These are phyloP conservation scores for Rhynchonycteris naso DNA, from an alignment of 2,797 vertebrate genomes.

Conservation along the genomic window DNA sequence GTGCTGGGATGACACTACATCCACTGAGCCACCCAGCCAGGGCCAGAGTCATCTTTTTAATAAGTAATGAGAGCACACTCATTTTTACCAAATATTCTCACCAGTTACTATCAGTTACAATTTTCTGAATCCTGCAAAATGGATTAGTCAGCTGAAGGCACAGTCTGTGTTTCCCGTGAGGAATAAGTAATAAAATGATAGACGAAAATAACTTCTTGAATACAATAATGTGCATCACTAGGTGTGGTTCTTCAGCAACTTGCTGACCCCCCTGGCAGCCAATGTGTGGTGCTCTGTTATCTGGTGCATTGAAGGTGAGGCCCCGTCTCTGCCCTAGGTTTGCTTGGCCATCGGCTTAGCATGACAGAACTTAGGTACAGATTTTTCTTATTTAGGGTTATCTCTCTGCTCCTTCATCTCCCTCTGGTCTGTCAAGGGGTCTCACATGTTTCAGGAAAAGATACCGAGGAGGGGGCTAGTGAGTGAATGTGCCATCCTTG, in stretches of 20 bases:
- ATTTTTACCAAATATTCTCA: background rate
- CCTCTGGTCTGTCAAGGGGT: background rate
- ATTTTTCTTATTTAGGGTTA: background rate
- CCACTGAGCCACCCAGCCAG: no score
- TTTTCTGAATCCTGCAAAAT: background rate
- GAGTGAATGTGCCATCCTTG: background rate
- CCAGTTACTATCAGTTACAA: background rate
- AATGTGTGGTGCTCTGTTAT: rapidly evolving
- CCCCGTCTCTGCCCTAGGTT: rapidly evolving
- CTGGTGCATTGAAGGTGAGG: rapidly evolving
- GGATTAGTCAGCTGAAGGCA: background rate
- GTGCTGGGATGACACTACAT: no score
- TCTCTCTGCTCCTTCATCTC: background rate
- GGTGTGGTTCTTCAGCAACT: background rate
- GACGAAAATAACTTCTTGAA: background rate
- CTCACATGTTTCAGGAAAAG: background rate
- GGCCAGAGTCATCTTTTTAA: background rate
- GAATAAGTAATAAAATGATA: background rate
- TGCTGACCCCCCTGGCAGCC: no score
- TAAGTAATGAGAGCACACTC: background rate
- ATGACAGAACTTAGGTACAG: background rate
- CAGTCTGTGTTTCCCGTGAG: background rate
- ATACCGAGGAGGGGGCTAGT: background rate
- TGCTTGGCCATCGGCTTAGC: background rate
- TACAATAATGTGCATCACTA: background rate